These are phyloP conservation scores for Euspilapteryx auroguttella DNA, from an alignment of 2,888 invertebrate species.

Conservation along the genomic window DNA sequence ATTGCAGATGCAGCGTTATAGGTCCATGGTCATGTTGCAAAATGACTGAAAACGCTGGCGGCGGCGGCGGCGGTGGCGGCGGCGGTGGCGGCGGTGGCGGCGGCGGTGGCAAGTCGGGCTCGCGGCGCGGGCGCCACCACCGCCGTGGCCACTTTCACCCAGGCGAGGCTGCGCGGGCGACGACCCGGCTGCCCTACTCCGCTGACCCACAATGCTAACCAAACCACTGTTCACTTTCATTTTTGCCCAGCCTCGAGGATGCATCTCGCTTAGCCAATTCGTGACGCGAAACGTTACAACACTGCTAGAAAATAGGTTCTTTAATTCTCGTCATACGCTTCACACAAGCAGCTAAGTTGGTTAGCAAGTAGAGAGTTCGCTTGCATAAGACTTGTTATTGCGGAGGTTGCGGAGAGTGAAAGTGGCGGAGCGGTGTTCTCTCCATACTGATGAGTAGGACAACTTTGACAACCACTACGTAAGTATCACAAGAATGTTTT, in stretches of 20 bases:
- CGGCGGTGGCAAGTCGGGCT: conserved; percentile 20
- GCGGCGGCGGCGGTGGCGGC: conserved; percentile 27
- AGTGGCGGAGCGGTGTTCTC: conserved; percentile 40
- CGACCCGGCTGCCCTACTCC: conserved; percentile 57
- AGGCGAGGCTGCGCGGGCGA: conserved; percentile 56
- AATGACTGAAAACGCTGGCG: conserved; percentile 52
- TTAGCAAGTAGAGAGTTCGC: conserved; percentile 13
- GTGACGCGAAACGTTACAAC: not conserved
- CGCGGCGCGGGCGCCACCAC: conserved; percentile 11
- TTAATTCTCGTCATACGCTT: too few relatives aligned
- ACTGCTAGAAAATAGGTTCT: not conserved
- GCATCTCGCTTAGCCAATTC: conserved; percentile 20
- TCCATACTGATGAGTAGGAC: conserved; percentile 51
- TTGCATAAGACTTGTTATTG: conserved; percentile 53
- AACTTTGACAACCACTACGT: conserved; percentile 30
- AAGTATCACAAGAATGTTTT: conserved; percentile 39
- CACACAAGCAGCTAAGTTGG: too few relatives aligned
- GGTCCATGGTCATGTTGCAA: conserved; percentile 59
- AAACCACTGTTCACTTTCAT: conserved; percentile 54
- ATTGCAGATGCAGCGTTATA: conserved; percentile 7
- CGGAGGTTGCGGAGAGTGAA: conserved; percentile 53
- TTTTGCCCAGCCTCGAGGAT: conserved; percentile 45
- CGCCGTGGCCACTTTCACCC: conserved; percentile 48
- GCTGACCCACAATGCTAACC: conserved; percentile 49
- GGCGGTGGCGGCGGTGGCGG: conserved; percentile 7